These are phyloP conservation scores for Aulostomus chinensis DNA, from an alignment of 2,797 vertebrate species.

Conservation along the genomic window DNA sequence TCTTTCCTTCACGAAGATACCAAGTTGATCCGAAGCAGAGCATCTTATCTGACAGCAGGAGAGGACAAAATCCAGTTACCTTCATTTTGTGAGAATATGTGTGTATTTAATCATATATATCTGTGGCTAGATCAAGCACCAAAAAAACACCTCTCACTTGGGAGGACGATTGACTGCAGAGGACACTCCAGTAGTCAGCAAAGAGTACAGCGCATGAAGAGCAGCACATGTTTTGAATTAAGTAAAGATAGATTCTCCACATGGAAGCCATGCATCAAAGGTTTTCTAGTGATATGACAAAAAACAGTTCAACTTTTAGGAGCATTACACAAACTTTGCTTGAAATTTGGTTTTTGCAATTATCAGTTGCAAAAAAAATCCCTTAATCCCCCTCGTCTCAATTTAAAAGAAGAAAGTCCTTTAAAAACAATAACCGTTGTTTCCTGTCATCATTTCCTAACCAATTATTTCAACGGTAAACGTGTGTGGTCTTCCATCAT, in stretches of 20 bases:
- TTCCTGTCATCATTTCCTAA: no score
- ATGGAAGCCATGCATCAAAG: background rate
- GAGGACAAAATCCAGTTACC: constrained; percentile 23
- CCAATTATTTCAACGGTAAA: no score
- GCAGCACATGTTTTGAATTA: constrained; percentile 2
- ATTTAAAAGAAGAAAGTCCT: no score
- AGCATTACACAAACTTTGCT: no score
- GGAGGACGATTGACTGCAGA: no score
- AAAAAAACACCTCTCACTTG: background rate
- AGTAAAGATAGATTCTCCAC: background rate
- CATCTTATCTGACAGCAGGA: constrained; percentile 29
- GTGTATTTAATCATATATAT: constrained; percentile 4
- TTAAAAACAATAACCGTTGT: no score
- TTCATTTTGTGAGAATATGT: constrained; percentile 4
- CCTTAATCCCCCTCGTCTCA: no score
- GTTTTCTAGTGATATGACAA: background rate
- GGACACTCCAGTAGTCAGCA: background rate
- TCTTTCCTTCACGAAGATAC: no score
- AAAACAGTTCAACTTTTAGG: background rate
- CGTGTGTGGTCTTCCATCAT: no score
- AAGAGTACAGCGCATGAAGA: background rate
- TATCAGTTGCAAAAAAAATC: no score
- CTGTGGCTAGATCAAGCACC: constrained; percentile 1
- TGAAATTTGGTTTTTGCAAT: no score
- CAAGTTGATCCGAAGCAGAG: constrained; percentile 4